Base-by-base conservation (phyloP, 2,888 invertebrate species). In the Synanthedon formicaeformis region DNA sequence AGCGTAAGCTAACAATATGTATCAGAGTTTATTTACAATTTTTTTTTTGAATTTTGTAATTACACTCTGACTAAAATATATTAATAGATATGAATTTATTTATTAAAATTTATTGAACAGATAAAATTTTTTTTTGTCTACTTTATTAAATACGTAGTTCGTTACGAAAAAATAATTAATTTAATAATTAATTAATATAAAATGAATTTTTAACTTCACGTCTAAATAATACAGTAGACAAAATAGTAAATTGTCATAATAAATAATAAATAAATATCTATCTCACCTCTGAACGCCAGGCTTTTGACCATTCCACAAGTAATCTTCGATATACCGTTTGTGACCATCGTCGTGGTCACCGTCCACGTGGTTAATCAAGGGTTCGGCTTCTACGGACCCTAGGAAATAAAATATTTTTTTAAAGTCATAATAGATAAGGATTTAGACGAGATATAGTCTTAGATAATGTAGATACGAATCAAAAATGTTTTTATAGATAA, bases 311-410 rank as follows among this genome's bases (percentile, higher is more conserved):
- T 87, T 86, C 82, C 85, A 85, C 45, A 85, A 74, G 58, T 87
- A 88, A 58, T 88, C 88, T 59, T 88, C 88, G 59, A 85, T 86
- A 72, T 86, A 88, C 55, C 81, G 75, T 63, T 88, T 88, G 53
- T 69, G 77, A 40, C 66, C 68, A 41, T 85, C 82, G 34, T 87
- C 81, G 58, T 83, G 84, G 60, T 91, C 90, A 34, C 81, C 83
- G 58, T 91, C 90, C 58, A 88, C 84, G 75, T 91, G 90, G 75
- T 91, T 91, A 81, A 93, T 92, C 62, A 94, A 88, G 13, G 94
- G 94, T 78, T 93, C 93, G 67, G 93, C 89, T 84, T 94, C 94
- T 64, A 90, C 90, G 60, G 88, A 90, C 69, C 89, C 88, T 87
- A 86, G 63, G 85, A 84, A 59, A 27, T 45, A 10, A 34, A 10